These are phyloP conservation scores for Ascaphus truei DNA, from an alignment of 2,113 vertebrate species.

Conservation along the genomic window DNA sequence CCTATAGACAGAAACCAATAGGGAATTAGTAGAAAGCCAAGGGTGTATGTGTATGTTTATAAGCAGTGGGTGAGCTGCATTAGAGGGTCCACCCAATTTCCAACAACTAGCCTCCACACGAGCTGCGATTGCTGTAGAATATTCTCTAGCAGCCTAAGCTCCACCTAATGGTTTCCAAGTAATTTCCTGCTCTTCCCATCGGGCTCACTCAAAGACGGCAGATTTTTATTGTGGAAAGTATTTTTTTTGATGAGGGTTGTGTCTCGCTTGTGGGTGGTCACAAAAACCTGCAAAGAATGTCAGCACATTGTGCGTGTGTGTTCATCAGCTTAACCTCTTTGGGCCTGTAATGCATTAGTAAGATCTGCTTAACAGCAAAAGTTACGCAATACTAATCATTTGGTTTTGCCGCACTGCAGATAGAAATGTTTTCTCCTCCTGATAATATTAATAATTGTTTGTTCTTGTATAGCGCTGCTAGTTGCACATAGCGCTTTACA, in stretches of 20 bases:
- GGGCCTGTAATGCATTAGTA: no score
- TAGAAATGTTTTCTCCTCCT: no score
- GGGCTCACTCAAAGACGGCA: not conserved
- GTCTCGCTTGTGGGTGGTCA: slow-evolving; percentile 16
- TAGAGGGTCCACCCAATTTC: not conserved
- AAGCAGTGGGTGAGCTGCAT: not conserved
- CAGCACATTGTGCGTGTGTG: not conserved
- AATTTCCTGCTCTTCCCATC: slow-evolving; percentile 29
- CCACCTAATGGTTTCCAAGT: slow-evolving; percentile 14
- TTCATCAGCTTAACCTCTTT: not conserved
- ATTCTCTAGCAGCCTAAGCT: not conserved
- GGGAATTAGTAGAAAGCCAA: slow-evolving; percentile 3
- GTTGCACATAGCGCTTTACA: no score
- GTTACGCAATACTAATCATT: no score
- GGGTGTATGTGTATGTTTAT: not conserved
- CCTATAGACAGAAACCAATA: slow-evolving; percentile 7
- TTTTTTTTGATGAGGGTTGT: not conserved
- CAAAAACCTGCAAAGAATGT: not conserved
- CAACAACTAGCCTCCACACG: not conserved
- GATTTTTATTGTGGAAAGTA: slow-evolving; percentile 21
- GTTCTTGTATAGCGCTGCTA: no score
- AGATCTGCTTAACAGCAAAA: no score
- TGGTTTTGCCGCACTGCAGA: no score
- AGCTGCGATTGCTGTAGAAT: not conserved
- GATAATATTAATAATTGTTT: no score